Base-by-base conservation (phyloP, 2,888 invertebrate genomes). In the Pomacea canaliculata region DNA sequence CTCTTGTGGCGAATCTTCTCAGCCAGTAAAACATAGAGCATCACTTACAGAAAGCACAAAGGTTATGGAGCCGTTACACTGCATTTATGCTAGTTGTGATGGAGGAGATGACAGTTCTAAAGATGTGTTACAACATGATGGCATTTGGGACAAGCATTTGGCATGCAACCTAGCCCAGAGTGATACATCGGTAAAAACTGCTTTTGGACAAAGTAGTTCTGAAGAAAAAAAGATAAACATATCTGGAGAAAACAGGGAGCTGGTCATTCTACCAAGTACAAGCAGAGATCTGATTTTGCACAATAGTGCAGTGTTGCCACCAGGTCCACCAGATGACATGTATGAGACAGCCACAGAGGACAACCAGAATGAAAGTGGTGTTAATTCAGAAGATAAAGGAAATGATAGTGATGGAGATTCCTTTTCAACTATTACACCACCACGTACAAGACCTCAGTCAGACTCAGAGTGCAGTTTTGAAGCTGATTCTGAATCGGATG, bases 361-460 rank as follows among this genome's bases (percentile, higher is more conserved):
- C 19, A 46, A n/a, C 12, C 18, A 48, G 19, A 59, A 60, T 63
- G n/a, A 18, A 7, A 56, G 59, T 59, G 68, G 37, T 37, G 37
- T 5, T 37, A 37, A 37, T 37, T 5, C 1, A 37, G 37, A 37
- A 37, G 37, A 68, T 27, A 9, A 48, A 46, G 49, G 60, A 23
- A 12, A 27, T 37, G 74, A 19, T 27, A 73, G 73, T 37, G 73
- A 73, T 62, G 63, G 62, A 2, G 74, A 27, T 16, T 74, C 74
- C 19, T 23, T 74, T 16, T 74, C 74, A 46, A 74, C 74, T n/a
- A 69, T 74, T 60, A 74, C 74, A 12, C 74, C 74, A 19, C 74
- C 74, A n/a, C 74, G 74, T 46, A 74, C 74, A 18, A 56, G 74
- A 13, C 74, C 69, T 13, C 74, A 74, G 69, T 74, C 74, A 8